Base-by-base conservation (phyloP, 2,113 vertebrate species). In the Oenanthe oenanthe region DNA sequence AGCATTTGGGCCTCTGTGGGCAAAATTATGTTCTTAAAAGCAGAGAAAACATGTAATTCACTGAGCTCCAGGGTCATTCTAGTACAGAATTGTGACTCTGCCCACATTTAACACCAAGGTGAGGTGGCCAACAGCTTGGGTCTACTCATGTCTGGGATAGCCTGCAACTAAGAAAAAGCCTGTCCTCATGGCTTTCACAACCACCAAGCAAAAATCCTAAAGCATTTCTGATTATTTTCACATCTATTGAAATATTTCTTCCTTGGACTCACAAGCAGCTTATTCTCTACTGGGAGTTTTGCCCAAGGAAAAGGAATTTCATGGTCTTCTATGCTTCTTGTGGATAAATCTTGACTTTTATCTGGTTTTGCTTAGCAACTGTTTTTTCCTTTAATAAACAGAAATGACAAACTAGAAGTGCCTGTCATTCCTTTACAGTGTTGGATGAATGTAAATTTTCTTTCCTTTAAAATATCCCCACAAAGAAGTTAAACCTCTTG, bases 11-110 rank as follows among this genome's bases (percentile, higher is more conserved):
- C 13, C 51, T n/a, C 61, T 28, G 9, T 16, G 18, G 21, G 51
- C 21, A 65, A 91, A 80, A 73, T 50, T 58, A 17, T 50, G 32
- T 53, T 68, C 45, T 62, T 42, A 74, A 38, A 32, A 74, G 29
- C 9, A 26, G 29, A 74, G 18, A 74, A 89, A 91, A 72, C 12
- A 70, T 1, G 10, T 10, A 25, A 65, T 66, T 63, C 40, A 17
- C 38, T 31, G 10, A 0, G 0, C 6, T 68, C 6, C 56, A n/a
- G 17, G 50, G 36, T 12, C 57, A 11, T n/a, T 53, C 71, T n/a
- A 70, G 29, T 32, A 57, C 21, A 63, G 60, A 31, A 74, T 15
- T 3, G 0, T 48, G 38, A 38, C 32, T 61, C 32, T 47, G 53
- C 32, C 24, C 70, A 36, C 1, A 1, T 10, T 22, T 34, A 68